A percentile compares a stretch with the other conserved stretches of the same genome.
Evolutionary conservation across 2,888 invertebrate genomes (phyloP).

Genomic region (Phymatocera aterrima): DNA sequence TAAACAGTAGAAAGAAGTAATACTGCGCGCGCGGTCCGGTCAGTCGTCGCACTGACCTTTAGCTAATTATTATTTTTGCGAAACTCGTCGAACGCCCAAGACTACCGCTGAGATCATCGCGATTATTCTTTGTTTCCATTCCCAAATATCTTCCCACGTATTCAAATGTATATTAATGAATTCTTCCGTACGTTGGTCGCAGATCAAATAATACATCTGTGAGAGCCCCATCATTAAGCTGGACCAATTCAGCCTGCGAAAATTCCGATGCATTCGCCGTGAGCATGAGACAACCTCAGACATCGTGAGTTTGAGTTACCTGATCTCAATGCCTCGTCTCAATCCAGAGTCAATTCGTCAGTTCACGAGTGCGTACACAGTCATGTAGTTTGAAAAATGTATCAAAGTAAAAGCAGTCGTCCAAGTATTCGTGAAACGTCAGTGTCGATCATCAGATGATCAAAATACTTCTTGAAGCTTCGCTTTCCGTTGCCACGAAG

Average conservation of each 20-base stretch:
- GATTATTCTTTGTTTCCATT: conserved; percentile 41
- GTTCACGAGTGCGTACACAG: no score
- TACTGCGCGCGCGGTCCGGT: not conserved
- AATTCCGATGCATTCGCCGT: no score
- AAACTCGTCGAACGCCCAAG: conserved; percentile 38
- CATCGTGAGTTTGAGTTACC: no score
- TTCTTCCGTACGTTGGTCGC: not conserved
- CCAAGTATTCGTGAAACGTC: no score
- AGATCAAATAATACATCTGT: not conserved
- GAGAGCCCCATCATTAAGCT: not conserved
- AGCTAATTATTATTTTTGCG: conserved; percentile 51
- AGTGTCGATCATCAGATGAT: no score
- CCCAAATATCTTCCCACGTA: not conserved
- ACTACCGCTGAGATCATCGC: conserved; percentile 32
- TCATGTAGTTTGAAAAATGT: no score
- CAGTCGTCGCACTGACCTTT: conserved; percentile 56
- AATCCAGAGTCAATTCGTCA: no score
- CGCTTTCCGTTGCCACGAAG: no score
- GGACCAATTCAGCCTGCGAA: not conserved
- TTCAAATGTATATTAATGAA: not conserved
- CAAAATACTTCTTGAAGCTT: no score
- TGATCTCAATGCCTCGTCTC: no score
- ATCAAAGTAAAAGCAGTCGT: no score
- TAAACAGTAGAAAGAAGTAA: conserved; percentile 50
- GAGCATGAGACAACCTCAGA: no score